Evolutionary conservation across 2,888 invertebrate species (phyloP).

Genomic region (Temnothorax unifasciatus): DNA sequence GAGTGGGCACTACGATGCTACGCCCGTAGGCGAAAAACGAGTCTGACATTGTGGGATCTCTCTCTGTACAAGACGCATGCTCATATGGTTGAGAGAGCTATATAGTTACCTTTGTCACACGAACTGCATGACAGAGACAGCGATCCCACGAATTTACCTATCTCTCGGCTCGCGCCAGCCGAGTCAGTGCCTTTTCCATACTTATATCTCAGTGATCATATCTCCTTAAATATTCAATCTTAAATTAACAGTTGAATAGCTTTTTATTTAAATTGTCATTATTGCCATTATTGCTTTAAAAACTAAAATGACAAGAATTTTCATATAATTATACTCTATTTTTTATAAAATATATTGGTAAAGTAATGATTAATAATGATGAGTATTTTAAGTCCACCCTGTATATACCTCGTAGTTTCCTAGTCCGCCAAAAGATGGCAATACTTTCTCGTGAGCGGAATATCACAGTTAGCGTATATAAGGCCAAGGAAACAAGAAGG

Average conservation of each 20-base stretch:
- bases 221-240: neutral
- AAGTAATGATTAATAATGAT: neutral
- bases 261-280: neutral
- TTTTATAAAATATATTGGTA: neutral
- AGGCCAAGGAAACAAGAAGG: fast-evolving
- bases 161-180: too few relatives aligned
- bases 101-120: too few relatives aligned
- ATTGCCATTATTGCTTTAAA: neutral
- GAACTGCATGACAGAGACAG: too few relatives aligned
- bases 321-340: neutral
- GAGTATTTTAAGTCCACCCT: neutral
- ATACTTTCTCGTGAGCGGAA: conserved; percentile 69
- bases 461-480: conserved; percentile 38
- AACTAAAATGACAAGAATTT: neutral
- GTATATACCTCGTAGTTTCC: neutral
- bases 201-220: too few relatives aligned
- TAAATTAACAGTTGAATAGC: neutral
- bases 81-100: too few relatives aligned
- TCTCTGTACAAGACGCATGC: too few relatives aligned
- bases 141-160: too few relatives aligned
- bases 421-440: conserved; percentile 74
- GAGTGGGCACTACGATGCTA: too few relatives aligned
- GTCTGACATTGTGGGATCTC: too few relatives aligned
- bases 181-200: too few relatives aligned
- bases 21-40: too few relatives aligned